Base-by-base conservation (phyloP, 2,888 invertebrate genomes). In the Drosophila stalkeri region DNA sequence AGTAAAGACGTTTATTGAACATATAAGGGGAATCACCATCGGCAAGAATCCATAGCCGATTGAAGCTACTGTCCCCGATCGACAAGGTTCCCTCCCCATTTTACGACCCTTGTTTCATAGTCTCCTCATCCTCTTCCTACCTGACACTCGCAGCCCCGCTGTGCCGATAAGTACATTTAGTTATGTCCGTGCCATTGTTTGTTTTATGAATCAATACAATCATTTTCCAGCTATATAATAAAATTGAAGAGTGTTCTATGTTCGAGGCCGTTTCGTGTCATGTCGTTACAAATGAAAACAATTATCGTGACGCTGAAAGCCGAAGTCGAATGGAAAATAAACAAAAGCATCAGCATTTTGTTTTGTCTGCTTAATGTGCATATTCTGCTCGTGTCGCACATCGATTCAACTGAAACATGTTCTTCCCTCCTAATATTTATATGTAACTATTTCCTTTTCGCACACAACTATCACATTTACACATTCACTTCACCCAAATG, bases 241-340 rank as follows among this genome's bases (percentile, higher is more conserved):
- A 79, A 77, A 75, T 79, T 81, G 62, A 85, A 79, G 79, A 77
- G 76, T 54, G 60, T 18, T 33, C 49, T 59, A 41, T 71, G 66
- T 66, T 63, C 65, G 49, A 60, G 52, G 75, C 61, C 68, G 75
- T 66, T 81, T 71, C 72, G 64, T 80, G 86, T 77, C 77, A 78
- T 81, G 80, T 82, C 66, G 79, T 69, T 86, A 85, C 86, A 89
- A 89, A 85, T 81, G 73, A 74, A 81, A 87, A 87, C 86, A 87
- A 89, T 88, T 86, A 87, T 75, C 62, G 41, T 35, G 69, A 72
- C 56, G 75, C 61, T 87, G 82, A 67, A 85, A 87, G 79, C 72
- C 72, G 46, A 64, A 82, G 81, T 85, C 71, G 81, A 87, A 70
- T 68, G n/a, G 55, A n/a, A 72, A 75, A 73, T 65, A 89, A 86